These are phyloP conservation scores for Planococcus citri DNA, from an alignment of 1,140 invertebrate genomes.

Conservation along the genomic window DNA sequence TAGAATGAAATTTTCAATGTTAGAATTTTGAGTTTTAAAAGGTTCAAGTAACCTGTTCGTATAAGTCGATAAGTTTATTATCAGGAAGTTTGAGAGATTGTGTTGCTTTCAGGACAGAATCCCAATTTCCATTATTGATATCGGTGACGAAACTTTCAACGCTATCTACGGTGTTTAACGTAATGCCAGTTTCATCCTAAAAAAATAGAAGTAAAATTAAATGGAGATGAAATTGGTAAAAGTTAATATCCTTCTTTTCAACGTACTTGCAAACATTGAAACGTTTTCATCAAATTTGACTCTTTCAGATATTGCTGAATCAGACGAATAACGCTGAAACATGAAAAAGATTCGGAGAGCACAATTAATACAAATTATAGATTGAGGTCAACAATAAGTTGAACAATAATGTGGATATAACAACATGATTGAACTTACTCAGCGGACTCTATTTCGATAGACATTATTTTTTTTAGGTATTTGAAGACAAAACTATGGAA, in stretches of 20 bases:
- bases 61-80: slow-evolving; percentile 95
- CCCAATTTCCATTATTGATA: slow-evolving; percentile 99
- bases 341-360: background rate
- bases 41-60: slow-evolving; percentile 73
- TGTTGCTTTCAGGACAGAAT: slow-evolving; percentile 93
- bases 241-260: too few relatives aligned
- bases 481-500: too few relatives aligned
- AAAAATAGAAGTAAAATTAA: too few relatives aligned
- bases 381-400: too few relatives aligned
- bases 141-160: slow-evolving; percentile 96
- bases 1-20: too few relatives aligned
- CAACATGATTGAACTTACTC: slow-evolving; percentile 67
- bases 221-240: background rate
- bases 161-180: slow-evolving; percentile 96
- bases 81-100: slow-evolving; percentile 95
- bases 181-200: slow-evolving; percentile 97
- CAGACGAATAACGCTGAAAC: slow-evolving; percentile 85
- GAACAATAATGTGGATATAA: too few relatives aligned
- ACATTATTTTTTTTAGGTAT: too few relatives aligned
- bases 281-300: slow-evolving; percentile 84
- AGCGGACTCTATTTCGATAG: slow-evolving; percentile 96
- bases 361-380: too few relatives aligned
- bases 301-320: slow-evolving; percentile 99
- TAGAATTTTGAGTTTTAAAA: too few relatives aligned
- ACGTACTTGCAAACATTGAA: slow-evolving; percentile 77